Conservation (phyloP, 1,140 invertebrate species). For the Ridgeia piscesae region DNA sequence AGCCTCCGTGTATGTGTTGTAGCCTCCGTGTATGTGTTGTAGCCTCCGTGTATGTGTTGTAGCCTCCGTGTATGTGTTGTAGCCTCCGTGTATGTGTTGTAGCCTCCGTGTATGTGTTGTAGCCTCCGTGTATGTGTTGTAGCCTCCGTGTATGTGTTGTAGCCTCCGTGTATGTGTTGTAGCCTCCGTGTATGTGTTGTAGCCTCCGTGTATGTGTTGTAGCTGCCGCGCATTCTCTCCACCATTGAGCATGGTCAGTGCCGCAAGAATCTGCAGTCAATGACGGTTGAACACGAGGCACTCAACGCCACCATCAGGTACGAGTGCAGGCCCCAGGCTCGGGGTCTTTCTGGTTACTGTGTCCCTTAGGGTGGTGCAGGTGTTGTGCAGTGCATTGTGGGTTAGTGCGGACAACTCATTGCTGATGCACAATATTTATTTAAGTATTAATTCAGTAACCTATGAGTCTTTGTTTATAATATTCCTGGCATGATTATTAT, state of each 20-base stretch:
- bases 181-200: not conserved
- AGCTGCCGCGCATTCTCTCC: conserved; percentile 26
- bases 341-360: not conserved
- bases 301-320: conserved; percentile 39
- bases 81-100: too few relatives aligned
- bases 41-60: too few relatives aligned
- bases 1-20: too few relatives aligned
- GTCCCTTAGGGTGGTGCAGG: not conserved
- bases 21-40: too few relatives aligned
- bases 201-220: not conserved
- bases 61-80: too few relatives aligned
- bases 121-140: too few relatives aligned
- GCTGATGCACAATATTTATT: not conserved
- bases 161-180: too few relatives aligned
- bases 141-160: too few relatives aligned
- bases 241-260: conserved; percentile 34
- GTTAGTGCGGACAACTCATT: not conserved
- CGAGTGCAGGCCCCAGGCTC: not conserved
- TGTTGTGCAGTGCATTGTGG: conserved; percentile 7
- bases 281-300: conserved; percentile 41
- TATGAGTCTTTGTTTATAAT: not conserved
- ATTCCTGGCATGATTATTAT: not conserved
- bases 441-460: not conserved
- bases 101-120: too few relatives aligned
- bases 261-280: conserved; percentile 37